Evolutionary conservation across 2,113 vertebrate genomes (phyloP).

Genomic region (Beaufortia kweichowensis): DNA sequence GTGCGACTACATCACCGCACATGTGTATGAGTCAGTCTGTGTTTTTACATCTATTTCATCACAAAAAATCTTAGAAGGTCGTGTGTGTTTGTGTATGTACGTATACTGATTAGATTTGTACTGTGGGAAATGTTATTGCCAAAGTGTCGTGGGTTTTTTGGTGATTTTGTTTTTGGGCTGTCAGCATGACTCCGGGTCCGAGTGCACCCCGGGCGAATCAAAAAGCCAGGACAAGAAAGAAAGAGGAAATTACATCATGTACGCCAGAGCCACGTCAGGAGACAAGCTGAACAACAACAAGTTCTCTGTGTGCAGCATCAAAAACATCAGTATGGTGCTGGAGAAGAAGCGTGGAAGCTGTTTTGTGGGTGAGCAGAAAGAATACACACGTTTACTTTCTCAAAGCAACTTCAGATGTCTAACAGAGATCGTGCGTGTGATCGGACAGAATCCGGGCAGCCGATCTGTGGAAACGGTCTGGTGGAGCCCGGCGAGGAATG

Average conservation of each 20-base stretch:
- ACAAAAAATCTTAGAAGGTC: no score
- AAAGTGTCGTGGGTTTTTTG: background rate
- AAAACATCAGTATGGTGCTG: conserved; percentile 98
- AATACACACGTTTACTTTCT: no score
- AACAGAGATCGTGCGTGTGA: conserved; percentile 5
- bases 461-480: conserved; percentile 96
- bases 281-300: conserved; percentile 99
- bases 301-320: conserved; percentile 93
- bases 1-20: no score
- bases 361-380: conserved; percentile 88
- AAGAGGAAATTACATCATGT: conserved; percentile 99
- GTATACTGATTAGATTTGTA: background rate
- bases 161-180: background rate
- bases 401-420: no score
- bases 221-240: conserved; percentile 96
- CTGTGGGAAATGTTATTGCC: background rate
- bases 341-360: conserved; percentile 96
- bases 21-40: no score
- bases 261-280: conserved; percentile 95
- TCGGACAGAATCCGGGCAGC: conserved; percentile 89
- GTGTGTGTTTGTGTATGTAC: background rate
- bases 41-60: no score
- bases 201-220: conserved; percentile 97
- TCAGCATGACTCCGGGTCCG: conserved; percentile 97
- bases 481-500: conserved; percentile 95